Conservation (phyloP, 1,140 invertebrate genomes). For the Drosophila kikkawai region DNA sequence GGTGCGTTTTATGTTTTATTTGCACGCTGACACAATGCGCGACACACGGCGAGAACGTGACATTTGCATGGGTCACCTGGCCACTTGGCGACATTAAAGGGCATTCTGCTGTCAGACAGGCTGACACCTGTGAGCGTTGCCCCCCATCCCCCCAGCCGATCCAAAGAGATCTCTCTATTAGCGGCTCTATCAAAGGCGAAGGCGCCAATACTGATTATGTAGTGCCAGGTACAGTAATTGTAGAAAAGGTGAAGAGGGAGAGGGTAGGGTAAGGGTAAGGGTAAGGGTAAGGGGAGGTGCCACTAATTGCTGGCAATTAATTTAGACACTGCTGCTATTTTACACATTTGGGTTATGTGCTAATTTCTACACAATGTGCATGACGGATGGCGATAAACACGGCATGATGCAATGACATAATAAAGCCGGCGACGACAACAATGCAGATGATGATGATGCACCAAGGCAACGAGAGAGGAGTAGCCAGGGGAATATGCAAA, state of each 20-base stretch:
- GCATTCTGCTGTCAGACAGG: conserved; percentile 75
- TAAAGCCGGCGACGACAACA: conserved; percentile 71
- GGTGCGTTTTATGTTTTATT: conserved; percentile 81
- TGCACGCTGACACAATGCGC: conserved; percentile 70
- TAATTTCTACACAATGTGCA: conserved; percentile 82
- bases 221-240: conserved; percentile 31
- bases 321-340: conserved; percentile 76
- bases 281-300: background rate
- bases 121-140: conserved; percentile 71
- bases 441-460: conserved; percentile 49
- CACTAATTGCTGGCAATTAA: conserved; percentile 73
- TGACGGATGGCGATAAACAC: conserved; percentile 80
- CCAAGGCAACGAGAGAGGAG: conserved; percentile 27
- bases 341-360: conserved; percentile 81
- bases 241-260: background rate
- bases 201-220: conserved; percentile 57
- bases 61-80: conserved; percentile 73
- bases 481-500: conserved; percentile 73
- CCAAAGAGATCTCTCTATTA: conserved; percentile 48
- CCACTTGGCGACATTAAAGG: conserved; percentile 75
- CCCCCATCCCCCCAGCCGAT: background rate
- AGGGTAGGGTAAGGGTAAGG: background rate
- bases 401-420: conserved; percentile 81
- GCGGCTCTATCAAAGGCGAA: conserved; percentile 56
- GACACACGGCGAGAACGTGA: conserved; percentile 56